phyloP scores from a whole-genome alignment of 1,140 invertebrate genomes.

The Lepidurus couesii region DNA sequence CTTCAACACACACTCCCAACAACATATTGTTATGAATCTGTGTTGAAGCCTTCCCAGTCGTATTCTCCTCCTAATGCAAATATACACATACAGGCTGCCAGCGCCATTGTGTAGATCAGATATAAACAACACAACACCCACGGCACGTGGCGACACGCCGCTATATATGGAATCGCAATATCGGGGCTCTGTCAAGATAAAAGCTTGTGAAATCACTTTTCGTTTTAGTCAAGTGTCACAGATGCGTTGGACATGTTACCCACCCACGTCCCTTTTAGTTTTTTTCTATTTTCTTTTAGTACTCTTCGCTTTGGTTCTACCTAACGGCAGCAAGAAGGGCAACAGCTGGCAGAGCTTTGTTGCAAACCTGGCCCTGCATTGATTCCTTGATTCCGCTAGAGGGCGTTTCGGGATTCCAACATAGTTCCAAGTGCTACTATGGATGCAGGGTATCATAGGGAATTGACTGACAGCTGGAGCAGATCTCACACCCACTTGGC shows the following conservation, averaged over 20 bases:
- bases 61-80: no score
- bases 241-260: neutral
- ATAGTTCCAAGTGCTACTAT: no score
- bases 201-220: no score
- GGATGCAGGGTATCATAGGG: neutral
- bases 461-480: neutral
- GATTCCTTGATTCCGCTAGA: neutral
- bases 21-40: no score
- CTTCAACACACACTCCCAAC: neutral
- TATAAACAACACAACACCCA: no score
- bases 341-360: neutral
- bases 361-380: neutral
- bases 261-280: neutral
- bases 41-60: no score
- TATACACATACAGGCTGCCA: no score
- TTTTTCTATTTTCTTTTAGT: neutral
- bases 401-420: no score
- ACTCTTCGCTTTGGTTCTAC: neutral
- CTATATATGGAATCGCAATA: no score
- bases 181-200: no score
- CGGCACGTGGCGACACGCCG: no score
- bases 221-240: neutral
- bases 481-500: conserved; percentile 3
- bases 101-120: no score
- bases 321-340: neutral